A percentile compares a stretch with the other conserved stretches of the same genome.
Conservation (phyloP, 2,888 invertebrate species). For the Strigamia crassipes region DNA sequence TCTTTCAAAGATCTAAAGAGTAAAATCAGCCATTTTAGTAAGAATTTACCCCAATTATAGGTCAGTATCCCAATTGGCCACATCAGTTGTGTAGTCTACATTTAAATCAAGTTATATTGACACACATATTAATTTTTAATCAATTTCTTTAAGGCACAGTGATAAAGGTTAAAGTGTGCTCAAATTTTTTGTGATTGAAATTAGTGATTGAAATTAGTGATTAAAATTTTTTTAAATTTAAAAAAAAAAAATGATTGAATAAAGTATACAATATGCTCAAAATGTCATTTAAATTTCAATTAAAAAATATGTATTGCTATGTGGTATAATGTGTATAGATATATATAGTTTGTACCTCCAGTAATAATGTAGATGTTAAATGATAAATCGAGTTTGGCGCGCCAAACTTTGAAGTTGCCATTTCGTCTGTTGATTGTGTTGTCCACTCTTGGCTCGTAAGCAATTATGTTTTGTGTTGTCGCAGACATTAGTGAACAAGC, state of each 20-base stretch:
- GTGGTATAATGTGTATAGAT: not conserved
- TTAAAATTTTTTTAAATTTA: too few species aligned
- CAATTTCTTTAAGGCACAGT: too few species aligned
- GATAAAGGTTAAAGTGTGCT: too few species aligned
- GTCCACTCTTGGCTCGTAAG: slow-evolving; percentile 10
- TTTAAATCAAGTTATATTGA: too few species aligned
- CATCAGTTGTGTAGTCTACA: not conserved
- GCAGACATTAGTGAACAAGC: not conserved
- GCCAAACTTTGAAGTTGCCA: slow-evolving; percentile 13
- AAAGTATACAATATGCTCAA: not conserved
- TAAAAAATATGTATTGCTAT: not conserved
- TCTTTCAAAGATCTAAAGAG: not conserved
- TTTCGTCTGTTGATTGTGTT: not conserved
- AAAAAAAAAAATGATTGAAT: too few species aligned
- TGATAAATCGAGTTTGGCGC: slow-evolving; percentile 12
- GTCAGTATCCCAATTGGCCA: not conserved
- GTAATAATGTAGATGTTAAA: slow-evolving; percentile 13
- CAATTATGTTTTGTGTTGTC: not conserved
- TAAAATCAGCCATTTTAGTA: not conserved
- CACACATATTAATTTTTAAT: too few species aligned
- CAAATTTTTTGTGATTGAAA: too few species aligned
- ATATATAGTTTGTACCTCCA: not conserved
- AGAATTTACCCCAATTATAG: not conserved
- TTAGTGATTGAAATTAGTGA: too few species aligned
- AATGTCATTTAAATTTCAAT: not conserved